Evolutionary conservation across 2,113 vertebrate genomes (phyloP), one percentile per base, ranked within the genome.

Genomic region (Gila orcuttii): DNA sequence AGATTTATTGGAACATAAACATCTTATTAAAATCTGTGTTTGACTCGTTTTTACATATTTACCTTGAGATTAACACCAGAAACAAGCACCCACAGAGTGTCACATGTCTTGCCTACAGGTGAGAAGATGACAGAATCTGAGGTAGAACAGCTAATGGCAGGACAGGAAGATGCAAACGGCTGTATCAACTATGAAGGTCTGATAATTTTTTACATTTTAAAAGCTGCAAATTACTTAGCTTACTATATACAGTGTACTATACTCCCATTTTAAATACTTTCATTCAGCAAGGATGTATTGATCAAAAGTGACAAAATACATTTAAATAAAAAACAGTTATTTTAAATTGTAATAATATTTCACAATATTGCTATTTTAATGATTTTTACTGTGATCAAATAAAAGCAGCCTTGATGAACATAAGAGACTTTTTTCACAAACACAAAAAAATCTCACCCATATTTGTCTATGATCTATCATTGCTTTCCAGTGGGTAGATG

Each of bases 141-240:
- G 69, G 90, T 93, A 5, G 93, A 93, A 15, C 88, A 91, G 28
- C 81, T 93, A 28, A 83, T 93, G 89, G 83, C 83, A 84, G 93
- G 93, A 71, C 92, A 92, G 57, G 92, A 93, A 76, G 93, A 93
- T 25, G 85, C 85, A 19, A 92, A 90, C 21, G 93, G 93, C 47
- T 93, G 92, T 81, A 91, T 93, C 31, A 93, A 91, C 73, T 93
- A 93, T 45, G 92, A 93, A 91, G 93, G 93, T 92, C 42, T 42
- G 1, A 69, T 6, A 25, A n/a, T 42, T 59, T 39, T 8, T 19
- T 6, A 39, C 10, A 4, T 36, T 36, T 45, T 4, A 73, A n/a
- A 42, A 71, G 7, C 3, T 69, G 33, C 39, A 42, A 42, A 42
- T 42, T 39, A 39, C 47, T 13, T 50, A 66, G 13, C 28, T 50